These are phyloP conservation scores for Phalloptychus januarius DNA, from an alignment of 2,797 vertebrate species.

Conservation along the genomic window DNA sequence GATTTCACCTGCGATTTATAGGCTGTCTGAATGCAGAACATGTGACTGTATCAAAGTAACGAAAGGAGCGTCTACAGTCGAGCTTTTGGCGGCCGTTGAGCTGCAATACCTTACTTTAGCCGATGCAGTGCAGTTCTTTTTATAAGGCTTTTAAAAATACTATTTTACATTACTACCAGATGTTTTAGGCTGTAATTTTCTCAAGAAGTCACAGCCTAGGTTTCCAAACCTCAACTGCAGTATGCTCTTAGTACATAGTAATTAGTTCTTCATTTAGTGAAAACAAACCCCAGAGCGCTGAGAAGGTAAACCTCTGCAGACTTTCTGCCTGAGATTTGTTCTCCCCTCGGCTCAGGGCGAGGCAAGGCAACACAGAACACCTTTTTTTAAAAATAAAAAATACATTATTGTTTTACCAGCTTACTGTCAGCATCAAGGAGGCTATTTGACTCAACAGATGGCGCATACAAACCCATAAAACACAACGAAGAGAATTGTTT, in stretches of 20 bases:
- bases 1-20: constrained; percentile 56
- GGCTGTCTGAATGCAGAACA: constrained; percentile 37
- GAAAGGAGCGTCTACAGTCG: constrained; percentile 43
- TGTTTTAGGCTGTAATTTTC: constrained; percentile 83
- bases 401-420: not conserved
- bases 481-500: constrained; percentile 50
- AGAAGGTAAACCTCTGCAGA: constrained; percentile 58
- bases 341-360: constrained; percentile 7
- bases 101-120: constrained; percentile 47
- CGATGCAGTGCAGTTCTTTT: constrained; percentile 66
- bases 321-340: constrained; percentile 27
- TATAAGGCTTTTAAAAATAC: constrained; percentile 81
- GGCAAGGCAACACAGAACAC: constrained; percentile 7
- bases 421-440: constrained; percentile 37
- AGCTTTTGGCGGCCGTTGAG: constrained; percentile 31
- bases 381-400: not conserved
- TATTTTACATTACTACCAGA: constrained; percentile 83
- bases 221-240: constrained; percentile 80
- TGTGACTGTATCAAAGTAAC: constrained; percentile 47
- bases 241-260: constrained; percentile 79
- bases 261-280: constrained; percentile 81
- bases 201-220: constrained; percentile 68
- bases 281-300: constrained; percentile 70
- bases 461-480: constrained; percentile 41
- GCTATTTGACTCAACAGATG: constrained; percentile 41